Percentiles rank a stretch among this genome's conserved stretches.
These are phyloP conservation scores for Lysandra coridon DNA, from an alignment of 2,888 invertebrate genomes.

Conservation along the genomic window DNA sequence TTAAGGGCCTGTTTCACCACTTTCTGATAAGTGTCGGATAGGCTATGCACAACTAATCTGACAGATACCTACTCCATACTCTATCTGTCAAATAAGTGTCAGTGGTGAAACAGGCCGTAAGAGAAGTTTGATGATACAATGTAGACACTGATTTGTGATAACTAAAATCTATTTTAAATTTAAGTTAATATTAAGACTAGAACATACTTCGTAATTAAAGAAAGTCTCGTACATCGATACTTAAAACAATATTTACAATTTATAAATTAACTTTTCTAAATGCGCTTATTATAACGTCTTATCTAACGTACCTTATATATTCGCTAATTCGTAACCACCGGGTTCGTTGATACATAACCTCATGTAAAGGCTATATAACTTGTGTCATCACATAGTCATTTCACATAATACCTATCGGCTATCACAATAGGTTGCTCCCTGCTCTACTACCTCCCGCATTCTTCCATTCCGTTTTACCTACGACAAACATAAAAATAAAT, in stretches of 20 bases:
- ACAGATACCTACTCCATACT: too few species aligned
- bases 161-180: background rate
- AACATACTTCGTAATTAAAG: slow-evolving; percentile 14
- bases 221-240: slow-evolving; percentile 9
- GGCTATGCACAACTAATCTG: too few species aligned
- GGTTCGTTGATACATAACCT: slow-evolving; percentile 25
- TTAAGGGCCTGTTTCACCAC: too few species aligned
- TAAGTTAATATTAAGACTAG: slow-evolving; percentile 29
- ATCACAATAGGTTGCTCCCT: slow-evolving; percentile 45
- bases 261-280: slow-evolving; percentile 23
- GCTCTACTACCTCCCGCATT: slow-evolving; percentile 54
- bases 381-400: slow-evolving; percentile 23
- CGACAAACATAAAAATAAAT: slow-evolving; percentile 52
- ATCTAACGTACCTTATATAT: slow-evolving; percentile 26
- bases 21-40: too few species aligned
- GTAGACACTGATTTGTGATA: slow-evolving; percentile 19
- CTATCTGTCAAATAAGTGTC: too few species aligned
- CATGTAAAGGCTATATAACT: slow-evolving; percentile 18
- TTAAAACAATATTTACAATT: slow-evolving; percentile 27
- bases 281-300: background rate
- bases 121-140: background rate
- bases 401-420: slow-evolving; percentile 35
- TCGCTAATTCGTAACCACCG: slow-evolving; percentile 28
- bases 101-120: too few species aligned
- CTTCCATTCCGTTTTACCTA: slow-evolving; percentile 59